Conservation (phyloP, 2,797 vertebrate genomes). For the Cynodonichthys magdalenae region DNA sequence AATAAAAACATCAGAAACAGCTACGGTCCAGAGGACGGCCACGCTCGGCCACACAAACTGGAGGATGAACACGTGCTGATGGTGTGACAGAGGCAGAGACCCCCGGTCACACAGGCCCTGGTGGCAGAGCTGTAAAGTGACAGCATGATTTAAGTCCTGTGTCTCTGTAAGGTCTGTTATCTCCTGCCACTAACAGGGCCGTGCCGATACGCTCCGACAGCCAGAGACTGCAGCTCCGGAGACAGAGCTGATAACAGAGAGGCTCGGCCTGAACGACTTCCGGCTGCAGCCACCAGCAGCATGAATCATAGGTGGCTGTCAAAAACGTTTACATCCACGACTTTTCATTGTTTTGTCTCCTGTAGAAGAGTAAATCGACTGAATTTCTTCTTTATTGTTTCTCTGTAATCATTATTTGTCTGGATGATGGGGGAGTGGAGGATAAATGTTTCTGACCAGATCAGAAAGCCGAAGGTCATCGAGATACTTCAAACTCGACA, state of each 20-base stretch:
- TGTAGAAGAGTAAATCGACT: background rate
- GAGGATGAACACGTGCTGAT: background rate
- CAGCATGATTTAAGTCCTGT: constrained; percentile 76
- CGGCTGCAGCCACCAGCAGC: constrained; percentile 34
- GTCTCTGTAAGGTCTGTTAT: constrained; percentile 62
- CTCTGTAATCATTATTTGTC: background rate
- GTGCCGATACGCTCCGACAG: constrained; percentile 55
- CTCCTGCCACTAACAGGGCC: constrained; percentile 55
- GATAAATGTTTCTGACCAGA: background rate
- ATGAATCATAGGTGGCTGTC: constrained; percentile 51
- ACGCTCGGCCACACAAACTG: background rate
- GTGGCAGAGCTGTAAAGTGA: constrained; percentile 68
- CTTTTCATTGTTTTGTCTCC: constrained; percentile 13
- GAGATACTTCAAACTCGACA: background rate
- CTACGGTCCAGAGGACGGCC: no score
- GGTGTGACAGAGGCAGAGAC: constrained; percentile 28
- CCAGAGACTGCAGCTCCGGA: constrained; percentile 50
- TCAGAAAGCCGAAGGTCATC: background rate
- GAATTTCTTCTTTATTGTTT: constrained; percentile 5
- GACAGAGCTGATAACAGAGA: constrained; percentile 52
- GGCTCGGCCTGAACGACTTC: constrained; percentile 29
- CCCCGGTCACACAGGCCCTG: constrained; percentile 59
- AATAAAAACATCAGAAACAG: constrained; percentile 1
- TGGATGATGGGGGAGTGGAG: background rate
- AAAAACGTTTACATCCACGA: constrained; percentile 23